phyloP scores from a whole-genome alignment of 2,113 vertebrate species.

The Calypte anna region DNA sequence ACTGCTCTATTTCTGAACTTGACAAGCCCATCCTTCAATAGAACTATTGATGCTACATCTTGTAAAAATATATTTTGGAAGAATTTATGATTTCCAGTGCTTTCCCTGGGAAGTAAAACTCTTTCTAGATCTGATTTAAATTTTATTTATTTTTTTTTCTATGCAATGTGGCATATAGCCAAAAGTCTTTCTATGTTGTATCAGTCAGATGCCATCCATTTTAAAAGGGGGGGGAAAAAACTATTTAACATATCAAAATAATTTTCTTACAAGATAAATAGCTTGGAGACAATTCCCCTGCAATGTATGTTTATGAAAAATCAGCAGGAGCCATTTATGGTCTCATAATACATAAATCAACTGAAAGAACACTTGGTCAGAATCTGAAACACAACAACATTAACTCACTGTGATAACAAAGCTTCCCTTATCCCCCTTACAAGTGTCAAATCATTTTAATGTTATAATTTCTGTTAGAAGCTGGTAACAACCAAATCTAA shows the following conservation, averaged over 20 bases:
- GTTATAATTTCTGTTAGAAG: constrained; percentile 3
- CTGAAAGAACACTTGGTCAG: constrained; percentile 28
- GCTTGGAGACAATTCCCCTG: constrained; percentile 11
- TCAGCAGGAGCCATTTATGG: constrained; percentile 41
- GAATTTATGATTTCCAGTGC: neutral
- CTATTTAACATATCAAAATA: constrained; percentile 15
- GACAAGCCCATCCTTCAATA: neutral
- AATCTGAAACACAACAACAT: neutral
- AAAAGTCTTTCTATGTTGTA: neutral
- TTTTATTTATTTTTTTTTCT: neutral
- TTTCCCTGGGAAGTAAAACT: neutral
- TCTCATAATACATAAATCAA: constrained; percentile 33
- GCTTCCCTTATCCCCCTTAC: neutral
- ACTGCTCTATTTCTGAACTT: neutral
- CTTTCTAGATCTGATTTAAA: neutral
- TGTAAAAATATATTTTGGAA: neutral
- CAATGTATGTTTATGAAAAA: constrained; percentile 20
- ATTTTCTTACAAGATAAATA: constrained; percentile 39
- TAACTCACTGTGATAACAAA: neutral
- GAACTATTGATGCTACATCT: neutral
- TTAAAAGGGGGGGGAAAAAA: neutral
- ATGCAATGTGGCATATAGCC: neutral
- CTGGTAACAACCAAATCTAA: constrained; percentile 21
- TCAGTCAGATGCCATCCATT: neutral
- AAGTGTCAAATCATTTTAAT: constrained; percentile 3